Conservation (phyloP, 2,797 vertebrate species). For the Diplodus sargus region DNA sequence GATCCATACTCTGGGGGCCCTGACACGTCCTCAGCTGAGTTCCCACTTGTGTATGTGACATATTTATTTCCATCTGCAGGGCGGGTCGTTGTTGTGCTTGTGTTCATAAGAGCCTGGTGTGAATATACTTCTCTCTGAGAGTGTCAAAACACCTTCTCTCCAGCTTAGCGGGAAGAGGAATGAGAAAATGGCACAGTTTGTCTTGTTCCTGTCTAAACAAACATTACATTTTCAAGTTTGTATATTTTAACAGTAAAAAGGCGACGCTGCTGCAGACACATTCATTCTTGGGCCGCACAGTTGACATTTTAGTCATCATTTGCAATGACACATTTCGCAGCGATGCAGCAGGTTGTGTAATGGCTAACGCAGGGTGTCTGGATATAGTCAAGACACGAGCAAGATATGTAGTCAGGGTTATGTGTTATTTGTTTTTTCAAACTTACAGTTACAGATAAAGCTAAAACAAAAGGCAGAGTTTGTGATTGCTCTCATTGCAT, state of each 20-base stretch:
- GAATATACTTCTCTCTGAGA: slow-evolving; percentile 9
- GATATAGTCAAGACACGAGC: slow-evolving; percentile 13
- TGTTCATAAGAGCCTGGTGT: background rate
- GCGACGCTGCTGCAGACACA: slow-evolving; percentile 43
- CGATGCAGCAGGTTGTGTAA: slow-evolving; percentile 25
- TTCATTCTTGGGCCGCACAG: slow-evolving; percentile 13
- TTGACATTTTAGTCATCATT: slow-evolving; percentile 40
- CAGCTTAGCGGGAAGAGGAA: slow-evolving; percentile 39
- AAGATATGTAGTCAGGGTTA: background rate
- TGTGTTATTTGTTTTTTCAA: slow-evolving; percentile 5
- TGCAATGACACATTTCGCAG: slow-evolving; percentile 31
- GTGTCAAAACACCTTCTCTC: slow-evolving; percentile 34
- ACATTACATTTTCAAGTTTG: slow-evolving; percentile 41
- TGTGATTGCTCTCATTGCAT: slow-evolving; percentile 27
- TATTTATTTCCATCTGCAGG: slow-evolving; percentile 17
- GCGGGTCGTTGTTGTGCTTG: slow-evolving; percentile 3
- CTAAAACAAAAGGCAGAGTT: slow-evolving; percentile 23
- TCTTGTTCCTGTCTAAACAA: slow-evolving; percentile 56
- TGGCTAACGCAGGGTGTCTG: slow-evolving; percentile 29
- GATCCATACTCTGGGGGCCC: background rate
- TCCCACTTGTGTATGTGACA: slow-evolving; percentile 7
- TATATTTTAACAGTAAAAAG: slow-evolving; percentile 54
- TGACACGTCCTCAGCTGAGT: background rate
- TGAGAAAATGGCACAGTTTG: slow-evolving; percentile 44
- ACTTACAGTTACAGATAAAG: background rate